Conservation (phyloP, 2,888 invertebrate species). For the Campoplex capitator region DNA sequence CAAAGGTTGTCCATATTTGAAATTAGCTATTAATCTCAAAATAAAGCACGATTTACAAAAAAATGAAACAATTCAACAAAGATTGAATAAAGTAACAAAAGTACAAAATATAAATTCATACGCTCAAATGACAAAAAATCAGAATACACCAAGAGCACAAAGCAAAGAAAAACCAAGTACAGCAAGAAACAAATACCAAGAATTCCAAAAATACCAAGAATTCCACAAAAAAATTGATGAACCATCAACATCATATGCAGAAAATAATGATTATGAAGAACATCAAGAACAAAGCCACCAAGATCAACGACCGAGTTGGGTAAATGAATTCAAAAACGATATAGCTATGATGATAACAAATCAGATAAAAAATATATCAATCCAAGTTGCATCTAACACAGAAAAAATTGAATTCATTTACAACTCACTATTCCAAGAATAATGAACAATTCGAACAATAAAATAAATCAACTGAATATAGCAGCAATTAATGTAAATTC, state of each 20-base stretch:
- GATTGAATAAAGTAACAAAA: too few species aligned
- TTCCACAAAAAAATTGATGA: too few species aligned
- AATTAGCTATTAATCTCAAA: neutral
- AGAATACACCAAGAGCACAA: too few species aligned
- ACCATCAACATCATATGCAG: too few species aligned
- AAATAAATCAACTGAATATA: neutral
- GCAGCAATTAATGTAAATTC: constrained; percentile 47
- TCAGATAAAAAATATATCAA: neutral
- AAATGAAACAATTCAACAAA: too few species aligned
- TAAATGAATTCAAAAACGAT: neutral
- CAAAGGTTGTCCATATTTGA: constrained; percentile 48
- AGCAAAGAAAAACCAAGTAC: too few species aligned
- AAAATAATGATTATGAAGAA: too few species aligned
- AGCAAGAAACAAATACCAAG: too few species aligned
- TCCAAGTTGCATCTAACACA: constrained; percentile 2
- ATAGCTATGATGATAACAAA: neutral
- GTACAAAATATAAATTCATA: too few species aligned
- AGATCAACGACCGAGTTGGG: neutral
- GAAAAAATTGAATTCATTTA: neutral
- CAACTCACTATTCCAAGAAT: neutral
- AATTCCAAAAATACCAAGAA: too few species aligned
- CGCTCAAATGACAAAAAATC: too few species aligned
- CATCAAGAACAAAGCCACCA: neutral
- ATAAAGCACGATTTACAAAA: too few species aligned
- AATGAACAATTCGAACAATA: neutral